Conservation (phyloP, 2,113 vertebrate genomes). For the Hippocampus mohnikei region DNA sequence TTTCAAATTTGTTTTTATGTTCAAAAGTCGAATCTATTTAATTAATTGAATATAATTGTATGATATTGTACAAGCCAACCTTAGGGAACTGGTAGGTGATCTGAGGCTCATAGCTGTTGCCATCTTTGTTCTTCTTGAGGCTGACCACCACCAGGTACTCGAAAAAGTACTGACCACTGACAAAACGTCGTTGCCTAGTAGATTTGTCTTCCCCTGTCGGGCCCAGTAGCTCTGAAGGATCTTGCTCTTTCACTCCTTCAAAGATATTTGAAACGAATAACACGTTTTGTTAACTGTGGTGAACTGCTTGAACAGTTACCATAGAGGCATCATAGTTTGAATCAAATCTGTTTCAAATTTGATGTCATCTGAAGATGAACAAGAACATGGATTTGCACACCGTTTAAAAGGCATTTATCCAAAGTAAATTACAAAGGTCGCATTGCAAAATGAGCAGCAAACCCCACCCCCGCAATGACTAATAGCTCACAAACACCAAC, state of each 20-base stretch:
- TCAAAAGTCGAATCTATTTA: neutral
- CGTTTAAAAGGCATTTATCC: neutral
- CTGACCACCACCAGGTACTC: conserved; percentile 95
- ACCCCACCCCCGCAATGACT: no score
- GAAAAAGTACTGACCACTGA: conserved; percentile 87
- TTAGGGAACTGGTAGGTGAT: conserved; percentile 96
- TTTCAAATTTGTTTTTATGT: neutral
- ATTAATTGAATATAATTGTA: neutral
- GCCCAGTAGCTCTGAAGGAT: neutral
- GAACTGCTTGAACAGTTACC: no score
- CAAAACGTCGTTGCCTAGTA: conserved; percentile 59
- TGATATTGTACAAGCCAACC: conserved; percentile 66
- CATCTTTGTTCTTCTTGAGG: conserved; percentile 72
- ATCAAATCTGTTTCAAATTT: neutral
- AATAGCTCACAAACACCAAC: no score
- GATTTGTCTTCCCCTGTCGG: conserved; percentile 8
- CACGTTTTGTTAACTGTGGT: neutral
- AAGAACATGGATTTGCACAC: neutral
- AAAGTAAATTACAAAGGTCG: neutral
- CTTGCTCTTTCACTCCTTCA: conserved; percentile 48
- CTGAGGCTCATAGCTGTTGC: conserved; percentile 79
- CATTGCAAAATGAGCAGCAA: neutral
- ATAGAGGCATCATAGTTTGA: neutral
- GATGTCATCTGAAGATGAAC: neutral
- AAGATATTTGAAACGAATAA: neutral